Conservation (phyloP, 2,113 vertebrate genomes). For the Chaetops frenatus region DNA sequence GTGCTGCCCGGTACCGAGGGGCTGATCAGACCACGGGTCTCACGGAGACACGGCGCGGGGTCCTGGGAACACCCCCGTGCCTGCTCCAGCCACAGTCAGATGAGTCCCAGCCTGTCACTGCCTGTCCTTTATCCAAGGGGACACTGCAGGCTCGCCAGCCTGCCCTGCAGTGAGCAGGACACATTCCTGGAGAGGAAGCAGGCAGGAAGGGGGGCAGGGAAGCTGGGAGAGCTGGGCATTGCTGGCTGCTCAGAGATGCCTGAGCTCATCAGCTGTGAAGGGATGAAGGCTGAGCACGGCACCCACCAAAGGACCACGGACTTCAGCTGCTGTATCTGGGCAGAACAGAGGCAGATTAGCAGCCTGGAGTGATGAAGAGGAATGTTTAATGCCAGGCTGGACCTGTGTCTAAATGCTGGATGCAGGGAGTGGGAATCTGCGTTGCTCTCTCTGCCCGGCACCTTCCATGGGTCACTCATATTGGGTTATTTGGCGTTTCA, state of each 20-base stretch:
- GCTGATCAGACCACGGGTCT: background rate
- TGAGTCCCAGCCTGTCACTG: background rate
- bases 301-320: background rate
- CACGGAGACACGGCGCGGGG: accelerated
- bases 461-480: background rate
- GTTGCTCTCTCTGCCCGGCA: background rate
- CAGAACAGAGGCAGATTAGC: background rate
- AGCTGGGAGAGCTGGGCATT: background rate
- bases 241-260: background rate
- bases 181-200: background rate
- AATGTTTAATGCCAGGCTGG: background rate
- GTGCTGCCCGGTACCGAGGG: background rate
- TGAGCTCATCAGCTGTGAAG: background rate
- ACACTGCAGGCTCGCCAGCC: conserved; percentile 4
- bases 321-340: background rate
- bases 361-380: background rate
- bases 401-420: background rate
- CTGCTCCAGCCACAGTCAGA: background rate
- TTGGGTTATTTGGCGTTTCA: background rate
- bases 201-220: background rate
- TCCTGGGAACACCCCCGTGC: background rate
- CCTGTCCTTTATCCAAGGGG: conserved; percentile 1
- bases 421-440: background rate
- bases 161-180: background rate
- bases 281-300: background rate